Percentiles rank a stretch among this genome's conserved stretches.
These are phyloP conservation scores for Sinohyriopsis cumingii DNA, from an alignment of 2,888 invertebrate genomes.

Conservation along the genomic window DNA sequence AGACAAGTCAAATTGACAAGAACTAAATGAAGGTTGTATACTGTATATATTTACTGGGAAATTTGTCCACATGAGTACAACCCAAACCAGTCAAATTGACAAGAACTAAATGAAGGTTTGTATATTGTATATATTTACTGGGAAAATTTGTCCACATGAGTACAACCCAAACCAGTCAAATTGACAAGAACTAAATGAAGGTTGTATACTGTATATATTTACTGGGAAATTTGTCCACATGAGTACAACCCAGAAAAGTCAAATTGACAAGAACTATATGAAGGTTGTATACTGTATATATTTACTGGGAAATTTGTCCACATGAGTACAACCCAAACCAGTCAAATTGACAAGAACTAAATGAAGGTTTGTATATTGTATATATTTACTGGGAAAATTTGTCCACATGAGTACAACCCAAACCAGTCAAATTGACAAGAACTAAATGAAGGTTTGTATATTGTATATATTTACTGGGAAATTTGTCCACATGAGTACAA, in stretches of 20 bases:
- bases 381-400: constrained; percentile 68
- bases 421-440: constrained; percentile 70
- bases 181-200: constrained; percentile 72
- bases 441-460: constrained; percentile 70
- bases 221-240: constrained; percentile 71
- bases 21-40: constrained; percentile 71
- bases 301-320: constrained; percentile 71
- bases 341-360: constrained; percentile 71
- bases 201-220: constrained; percentile 64
- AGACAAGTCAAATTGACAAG: constrained; percentile 70
- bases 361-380: constrained; percentile 68
- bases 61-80: constrained; percentile 71
- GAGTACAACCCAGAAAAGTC: constrained; percentile 71
- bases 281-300: constrained; percentile 63
- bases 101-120: constrained; percentile 72
- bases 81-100: constrained; percentile 70
- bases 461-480: constrained; percentile 68
- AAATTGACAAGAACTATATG: constrained; percentile 72
- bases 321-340: constrained; percentile 71
- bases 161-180: constrained; percentile 70
- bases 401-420: constrained; percentile 72
- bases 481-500: constrained; percentile 71
- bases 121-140: constrained; percentile 62
- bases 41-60: constrained; percentile 68
- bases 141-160: constrained; percentile 71